Evolutionary conservation across 2,113 vertebrate genomes (phyloP).

Genomic region (Puntigrus tetrazona): DNA sequence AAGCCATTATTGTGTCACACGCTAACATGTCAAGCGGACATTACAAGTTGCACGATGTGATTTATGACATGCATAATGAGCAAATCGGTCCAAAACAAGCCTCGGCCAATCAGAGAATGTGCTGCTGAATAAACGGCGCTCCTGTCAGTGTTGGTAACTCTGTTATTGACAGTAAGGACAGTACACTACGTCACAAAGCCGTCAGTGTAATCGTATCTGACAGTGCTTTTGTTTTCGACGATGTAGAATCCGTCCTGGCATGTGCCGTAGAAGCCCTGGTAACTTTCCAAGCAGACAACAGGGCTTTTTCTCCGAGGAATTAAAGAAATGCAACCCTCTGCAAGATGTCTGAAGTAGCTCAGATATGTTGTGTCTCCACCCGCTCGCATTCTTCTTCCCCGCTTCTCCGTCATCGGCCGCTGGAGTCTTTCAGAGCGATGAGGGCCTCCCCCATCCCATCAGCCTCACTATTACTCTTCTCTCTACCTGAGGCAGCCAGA

Average conservation of each 20-base stretch:
- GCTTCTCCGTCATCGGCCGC: slow-evolving; percentile 23
- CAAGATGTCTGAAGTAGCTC: neutral
- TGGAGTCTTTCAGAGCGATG: slow-evolving; percentile 1
- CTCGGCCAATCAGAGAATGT: neutral
- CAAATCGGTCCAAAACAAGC: neutral
- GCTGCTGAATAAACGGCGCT: neutral
- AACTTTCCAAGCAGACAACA: slow-evolving; percentile 12
- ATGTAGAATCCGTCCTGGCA: neutral
- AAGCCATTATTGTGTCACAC: too few species aligned
- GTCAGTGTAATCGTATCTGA: neutral
- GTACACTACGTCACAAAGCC: too few species aligned
- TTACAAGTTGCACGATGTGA: too few species aligned
- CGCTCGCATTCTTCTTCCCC: neutral
- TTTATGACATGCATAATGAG: neutral
- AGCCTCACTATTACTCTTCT: slow-evolving; percentile 14
- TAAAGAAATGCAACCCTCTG: slow-evolving; percentile 18
- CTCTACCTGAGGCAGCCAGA: slow-evolving; percentile 27
- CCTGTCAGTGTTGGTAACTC: neutral
- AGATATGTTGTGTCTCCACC: neutral
- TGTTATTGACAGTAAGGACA: neutral
- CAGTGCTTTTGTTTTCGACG: neutral
- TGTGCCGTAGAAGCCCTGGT: neutral
- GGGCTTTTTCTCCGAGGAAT: neutral
- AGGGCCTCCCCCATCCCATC: slow-evolving; percentile 28
- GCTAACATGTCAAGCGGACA: too few species aligned